These are phyloP conservation scores for Eucidaris tribuloides DNA, from an alignment of 35 echinoderm and acorn worm genomes.

Conservation along the genomic window DNA sequence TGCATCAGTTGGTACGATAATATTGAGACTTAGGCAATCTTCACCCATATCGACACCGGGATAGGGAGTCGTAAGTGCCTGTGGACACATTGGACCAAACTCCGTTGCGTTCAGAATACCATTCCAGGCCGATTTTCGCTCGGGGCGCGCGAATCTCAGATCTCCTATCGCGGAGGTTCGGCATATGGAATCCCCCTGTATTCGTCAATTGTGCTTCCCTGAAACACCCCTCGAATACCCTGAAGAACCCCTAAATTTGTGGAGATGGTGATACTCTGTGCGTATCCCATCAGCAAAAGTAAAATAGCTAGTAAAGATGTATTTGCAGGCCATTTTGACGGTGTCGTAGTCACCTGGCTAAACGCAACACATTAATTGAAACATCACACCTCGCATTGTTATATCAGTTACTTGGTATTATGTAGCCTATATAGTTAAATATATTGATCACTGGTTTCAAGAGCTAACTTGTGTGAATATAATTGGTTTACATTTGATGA, in stretches of 20 bases:
- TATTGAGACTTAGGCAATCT: constrained; percentile 68
- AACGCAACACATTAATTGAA: too few species aligned
- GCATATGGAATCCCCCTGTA: constrained; percentile 74
- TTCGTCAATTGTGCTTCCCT: constrained; percentile 35
- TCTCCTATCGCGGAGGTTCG: constrained; percentile 64
- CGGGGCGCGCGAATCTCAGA: constrained; percentile 53
- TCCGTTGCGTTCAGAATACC: constrained; percentile 35
- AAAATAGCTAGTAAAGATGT: not conserved
- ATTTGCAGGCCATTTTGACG: not conserved
- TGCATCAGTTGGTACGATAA: constrained; percentile 27
- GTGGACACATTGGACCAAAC: constrained; percentile 58
- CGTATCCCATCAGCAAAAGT: not conserved
- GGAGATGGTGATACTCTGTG: not conserved
- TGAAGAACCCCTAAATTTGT: not conserved
- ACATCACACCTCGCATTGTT: too few species aligned
- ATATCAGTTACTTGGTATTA: too few species aligned
- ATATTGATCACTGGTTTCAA: too few species aligned
- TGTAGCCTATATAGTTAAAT: too few species aligned
- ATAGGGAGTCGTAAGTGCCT: not conserved
- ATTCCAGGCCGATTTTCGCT: constrained; percentile 39
- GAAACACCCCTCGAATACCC: not conserved
- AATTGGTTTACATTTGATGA: too few species aligned
- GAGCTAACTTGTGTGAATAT: too few species aligned
- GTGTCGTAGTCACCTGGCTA: too few species aligned
- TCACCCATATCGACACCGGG: constrained; percentile 9